These are phyloP conservation scores for Amphipyra berbera DNA, from an alignment of 2,888 invertebrate species.

Conservation along the genomic window DNA sequence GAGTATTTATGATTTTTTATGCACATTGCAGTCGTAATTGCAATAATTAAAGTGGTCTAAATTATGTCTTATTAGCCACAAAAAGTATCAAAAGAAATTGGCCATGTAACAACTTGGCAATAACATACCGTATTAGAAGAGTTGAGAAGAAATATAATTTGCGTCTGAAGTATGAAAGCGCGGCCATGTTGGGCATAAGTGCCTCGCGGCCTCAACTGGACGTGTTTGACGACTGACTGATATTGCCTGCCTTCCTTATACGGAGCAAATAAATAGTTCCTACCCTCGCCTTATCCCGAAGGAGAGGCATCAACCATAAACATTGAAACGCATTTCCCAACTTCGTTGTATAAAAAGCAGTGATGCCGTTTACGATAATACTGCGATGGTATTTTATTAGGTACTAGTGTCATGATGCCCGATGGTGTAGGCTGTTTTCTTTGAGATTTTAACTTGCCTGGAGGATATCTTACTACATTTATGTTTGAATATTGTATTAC, in stretches of 20 bases:
- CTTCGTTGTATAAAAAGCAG: constrained; percentile 30
- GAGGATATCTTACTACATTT: too few relatives aligned
- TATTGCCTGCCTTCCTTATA: constrained; percentile 50
- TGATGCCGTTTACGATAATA: constrained; percentile 10
- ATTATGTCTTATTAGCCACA: constrained; percentile 27
- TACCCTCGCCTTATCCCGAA: constrained; percentile 42
- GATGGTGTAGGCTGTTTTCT: background rate
- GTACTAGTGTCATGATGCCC: background rate
- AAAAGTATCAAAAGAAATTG: constrained; percentile 28
- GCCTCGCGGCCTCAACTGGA: constrained; percentile 17
- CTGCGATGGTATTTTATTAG: constrained; percentile 24
- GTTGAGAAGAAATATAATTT: constrained; percentile 50
- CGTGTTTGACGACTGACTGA: constrained; percentile 54
- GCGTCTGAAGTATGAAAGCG: constrained; percentile 37
- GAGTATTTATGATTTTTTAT: constrained; percentile 10
- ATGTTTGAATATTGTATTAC: too few relatives aligned
- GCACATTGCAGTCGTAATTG: constrained; percentile 16
- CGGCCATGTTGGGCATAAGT: constrained; percentile 46
- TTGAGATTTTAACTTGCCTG: background rate
- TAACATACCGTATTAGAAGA: constrained; percentile 37
- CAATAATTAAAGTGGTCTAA: constrained; percentile 25
- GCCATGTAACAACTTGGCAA: constrained; percentile 6
- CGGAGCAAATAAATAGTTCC: constrained; percentile 48
- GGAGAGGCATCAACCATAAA: constrained; percentile 31
- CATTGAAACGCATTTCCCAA: constrained; percentile 39